Percentiles rank a stretch among this genome's conserved stretches.
Evolutionary conservation across 2,888 invertebrate genomes (phyloP).

Genomic region (Eudemis profundana): DNA sequence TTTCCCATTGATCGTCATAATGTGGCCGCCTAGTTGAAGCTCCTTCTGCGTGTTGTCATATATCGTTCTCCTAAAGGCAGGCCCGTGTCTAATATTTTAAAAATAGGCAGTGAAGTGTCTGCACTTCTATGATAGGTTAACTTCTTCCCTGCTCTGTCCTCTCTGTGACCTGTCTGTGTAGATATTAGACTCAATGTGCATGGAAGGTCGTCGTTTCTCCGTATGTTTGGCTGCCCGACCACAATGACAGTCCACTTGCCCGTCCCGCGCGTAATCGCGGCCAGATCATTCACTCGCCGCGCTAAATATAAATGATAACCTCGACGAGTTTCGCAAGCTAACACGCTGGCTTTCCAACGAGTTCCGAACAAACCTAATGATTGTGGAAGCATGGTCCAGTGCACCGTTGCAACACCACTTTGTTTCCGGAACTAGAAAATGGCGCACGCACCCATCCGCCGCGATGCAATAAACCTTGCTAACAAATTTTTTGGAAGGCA

Average conservation of each 20-base stretch:
- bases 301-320: slow-evolving; percentile 46
- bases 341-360: slow-evolving; percentile 45
- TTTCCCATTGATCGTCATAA: too few relatives aligned
- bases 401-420: slow-evolving; percentile 60
- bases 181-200: too few relatives aligned
- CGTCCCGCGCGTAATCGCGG: not conserved
- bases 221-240: slow-evolving; percentile 12
- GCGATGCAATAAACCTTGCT: slow-evolving; percentile 56
- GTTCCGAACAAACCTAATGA: slow-evolving; percentile 59
- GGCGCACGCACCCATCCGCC: slow-evolving; percentile 51
- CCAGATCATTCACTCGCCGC: slow-evolving; percentile 17
- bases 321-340: slow-evolving; percentile 61
- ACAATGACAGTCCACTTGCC: slow-evolving; percentile 12
- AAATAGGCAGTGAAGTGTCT: too few relatives aligned
- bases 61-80: too few relatives aligned
- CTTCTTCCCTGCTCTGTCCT: too few relatives aligned
- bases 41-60: too few relatives aligned
- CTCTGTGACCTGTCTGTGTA: too few relatives aligned
- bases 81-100: too few relatives aligned
- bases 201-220: slow-evolving; percentile 2
- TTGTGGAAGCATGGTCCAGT: slow-evolving; percentile 73
- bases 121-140: too few relatives aligned
- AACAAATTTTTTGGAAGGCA: slow-evolving; percentile 16
- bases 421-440: slow-evolving; percentile 70
- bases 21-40: too few relatives aligned